Evolutionary conservation across 2,888 invertebrate species (phyloP).

Genomic region (Eilema caniola): DNA sequence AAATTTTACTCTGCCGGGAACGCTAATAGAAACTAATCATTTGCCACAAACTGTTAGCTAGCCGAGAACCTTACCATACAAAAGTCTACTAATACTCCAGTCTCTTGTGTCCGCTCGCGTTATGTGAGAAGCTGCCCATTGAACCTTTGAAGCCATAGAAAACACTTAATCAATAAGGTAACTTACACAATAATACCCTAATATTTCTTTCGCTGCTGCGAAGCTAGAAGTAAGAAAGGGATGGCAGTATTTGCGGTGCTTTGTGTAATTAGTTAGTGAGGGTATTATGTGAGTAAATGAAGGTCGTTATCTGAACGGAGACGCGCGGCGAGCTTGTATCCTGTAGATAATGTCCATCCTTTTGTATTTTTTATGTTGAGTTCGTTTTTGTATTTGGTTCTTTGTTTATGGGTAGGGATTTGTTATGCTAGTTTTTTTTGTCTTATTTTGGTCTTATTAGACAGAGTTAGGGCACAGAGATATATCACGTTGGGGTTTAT

Average conservation of each 20-base stretch:
- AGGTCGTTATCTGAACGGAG: slow-evolving; percentile 18
- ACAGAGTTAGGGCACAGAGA: too few relatives aligned
- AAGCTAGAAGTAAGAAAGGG: slow-evolving; percentile 16
- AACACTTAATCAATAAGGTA: slow-evolving; percentile 28
- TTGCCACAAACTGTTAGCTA: not conserved
- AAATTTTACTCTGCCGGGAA: too few relatives aligned
- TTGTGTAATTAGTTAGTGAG: slow-evolving; percentile 23
- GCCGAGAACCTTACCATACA: not conserved
- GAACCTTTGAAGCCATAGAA: slow-evolving; percentile 19
- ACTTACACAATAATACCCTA: slow-evolving; percentile 18
- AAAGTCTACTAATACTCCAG: slow-evolving; percentile 6
- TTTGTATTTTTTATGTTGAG: not conserved
- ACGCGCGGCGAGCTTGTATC: slow-evolving; percentile 19
- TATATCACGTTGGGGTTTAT: too few relatives aligned
- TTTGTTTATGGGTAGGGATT: not conserved
- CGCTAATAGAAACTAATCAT: not conserved
- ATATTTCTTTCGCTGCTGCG: slow-evolving; percentile 9
- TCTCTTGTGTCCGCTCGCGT: slow-evolving; percentile 15
- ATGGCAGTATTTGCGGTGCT: slow-evolving; percentile 7
- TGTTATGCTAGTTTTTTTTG: not conserved
- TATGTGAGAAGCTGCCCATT: slow-evolving; percentile 9
- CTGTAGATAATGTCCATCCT: slow-evolving; percentile 21
- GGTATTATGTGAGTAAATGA: slow-evolving; percentile 26
- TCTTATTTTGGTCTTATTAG: too few relatives aligned
- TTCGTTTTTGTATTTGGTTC: not conserved